phyloP scores from a whole-genome alignment of 1,140 invertebrate genomes.

The Ostrea edulis region DNA sequence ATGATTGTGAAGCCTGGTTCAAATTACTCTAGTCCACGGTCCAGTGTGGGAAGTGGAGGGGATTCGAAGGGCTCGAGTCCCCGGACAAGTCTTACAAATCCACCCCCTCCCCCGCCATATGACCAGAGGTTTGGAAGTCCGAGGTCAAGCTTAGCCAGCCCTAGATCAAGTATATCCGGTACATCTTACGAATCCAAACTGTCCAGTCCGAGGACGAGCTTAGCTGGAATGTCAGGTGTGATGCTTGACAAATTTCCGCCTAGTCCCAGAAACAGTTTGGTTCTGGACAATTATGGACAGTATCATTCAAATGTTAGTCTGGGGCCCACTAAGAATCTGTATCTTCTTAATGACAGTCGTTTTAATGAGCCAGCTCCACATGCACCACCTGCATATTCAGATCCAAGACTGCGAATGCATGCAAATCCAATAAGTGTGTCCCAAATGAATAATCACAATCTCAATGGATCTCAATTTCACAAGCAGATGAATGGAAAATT shows the following conservation, averaged over 20 bases:
- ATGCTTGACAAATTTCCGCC: slow-evolving; percentile 69
- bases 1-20: slow-evolving; percentile 65
- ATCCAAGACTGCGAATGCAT: slow-evolving; percentile 62
- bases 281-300: slow-evolving; percentile 54
- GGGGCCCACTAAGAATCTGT: slow-evolving; percentile 55
- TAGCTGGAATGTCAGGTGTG: slow-evolving; percentile 73
- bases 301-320: slow-evolving; percentile 50
- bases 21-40: slow-evolving; percentile 81
- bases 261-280: slow-evolving; percentile 70
- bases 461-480: slow-evolving; percentile 42
- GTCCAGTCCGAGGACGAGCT: slow-evolving; percentile 81
- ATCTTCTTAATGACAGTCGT: slow-evolving; percentile 68
- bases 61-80: slow-evolving; percentile 83
- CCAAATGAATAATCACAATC: slow-evolving; percentile 49
- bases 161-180: slow-evolving; percentile 81
- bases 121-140: slow-evolving; percentile 74
- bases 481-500: slow-evolving; percentile 40
- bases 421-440: slow-evolving; percentile 51
- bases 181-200: slow-evolving; percentile 80
- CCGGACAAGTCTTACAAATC: slow-evolving; percentile 80
- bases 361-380: slow-evolving; percentile 74
- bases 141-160: slow-evolving; percentile 79
- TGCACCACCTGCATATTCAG: slow-evolving; percentile 65
- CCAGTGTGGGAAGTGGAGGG: slow-evolving; percentile 83
- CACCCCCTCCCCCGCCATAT: slow-evolving; percentile 80